A percentile compares a stretch with the other conserved stretches of the same genome.
phyloP scores from a whole-genome alignment of 2,113 vertebrate species.

The Nothoprocta perdicaria region DNA sequence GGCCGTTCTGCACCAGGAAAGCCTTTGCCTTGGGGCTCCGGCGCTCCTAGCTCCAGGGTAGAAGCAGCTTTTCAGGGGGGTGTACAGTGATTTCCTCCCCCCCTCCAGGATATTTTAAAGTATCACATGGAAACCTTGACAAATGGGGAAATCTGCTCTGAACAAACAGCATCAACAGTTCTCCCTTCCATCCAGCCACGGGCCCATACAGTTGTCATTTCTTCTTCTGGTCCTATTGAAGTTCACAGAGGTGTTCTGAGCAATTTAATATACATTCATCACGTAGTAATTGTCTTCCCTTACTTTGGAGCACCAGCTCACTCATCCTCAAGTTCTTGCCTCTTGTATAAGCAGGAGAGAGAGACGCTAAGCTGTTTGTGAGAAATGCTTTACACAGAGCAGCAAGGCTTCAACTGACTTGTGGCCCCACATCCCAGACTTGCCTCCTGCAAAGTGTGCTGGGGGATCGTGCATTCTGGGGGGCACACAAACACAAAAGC shows the following conservation, averaged over 20 bases:
- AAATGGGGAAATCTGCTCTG: not conserved
- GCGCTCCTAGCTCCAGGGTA: not conserved
- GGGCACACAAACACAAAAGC: not conserved
- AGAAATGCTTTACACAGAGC: not conserved
- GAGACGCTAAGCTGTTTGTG: not conserved
- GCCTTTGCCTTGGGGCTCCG: not conserved
- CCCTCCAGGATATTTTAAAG: not conserved
- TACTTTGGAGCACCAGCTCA: not conserved
- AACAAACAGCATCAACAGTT: not conserved
- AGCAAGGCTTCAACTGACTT: not conserved
- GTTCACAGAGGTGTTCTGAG: not conserved
- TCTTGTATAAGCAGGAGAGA: not conserved
- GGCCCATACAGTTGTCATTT: too few species aligned
- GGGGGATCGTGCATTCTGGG: not conserved
- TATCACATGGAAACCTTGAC: not conserved
- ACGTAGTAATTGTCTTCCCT: not conserved
- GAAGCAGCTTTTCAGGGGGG: not conserved
- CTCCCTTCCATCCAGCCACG: not conserved
- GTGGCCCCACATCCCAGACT: not conserved
- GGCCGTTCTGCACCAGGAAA: not conserved
- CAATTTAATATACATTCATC: not conserved
- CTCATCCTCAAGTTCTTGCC: not conserved
- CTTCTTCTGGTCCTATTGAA: not conserved
- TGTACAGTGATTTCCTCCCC: not conserved
- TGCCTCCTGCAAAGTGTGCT: not conserved